Percentiles rank a stretch among this genome's conserved stretches.
These are phyloP conservation scores for Zygothrica quintamaculata DNA, from an alignment of 2,888 invertebrate species.

Conservation along the genomic window DNA sequence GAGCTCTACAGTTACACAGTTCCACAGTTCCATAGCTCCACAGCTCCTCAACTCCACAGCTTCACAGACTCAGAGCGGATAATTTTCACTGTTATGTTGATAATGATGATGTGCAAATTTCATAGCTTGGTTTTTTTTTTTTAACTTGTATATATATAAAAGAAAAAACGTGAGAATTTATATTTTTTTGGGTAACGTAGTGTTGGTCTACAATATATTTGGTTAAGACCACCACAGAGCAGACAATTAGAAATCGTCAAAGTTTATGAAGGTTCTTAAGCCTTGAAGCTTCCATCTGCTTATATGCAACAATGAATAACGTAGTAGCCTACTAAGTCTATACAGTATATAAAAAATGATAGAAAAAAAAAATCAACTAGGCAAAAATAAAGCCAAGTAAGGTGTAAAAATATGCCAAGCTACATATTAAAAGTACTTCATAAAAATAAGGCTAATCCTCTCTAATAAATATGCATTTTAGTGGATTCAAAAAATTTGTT, in stretches of 20 bases:
- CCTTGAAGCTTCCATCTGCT: constrained; percentile 14
- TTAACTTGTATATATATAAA: constrained; percentile 9
- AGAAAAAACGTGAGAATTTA: not conserved
- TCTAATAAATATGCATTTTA: constrained; percentile 27
- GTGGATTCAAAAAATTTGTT: constrained; percentile 8
- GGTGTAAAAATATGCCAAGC: no score
- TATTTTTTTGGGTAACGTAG: constrained; percentile 13
- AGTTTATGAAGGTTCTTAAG: constrained; percentile 37
- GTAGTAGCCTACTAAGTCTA: constrained; percentile 28
- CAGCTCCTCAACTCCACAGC: constrained; percentile 46
- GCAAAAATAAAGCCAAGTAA: constrained; percentile 17
- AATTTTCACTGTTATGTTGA: constrained; percentile 77
- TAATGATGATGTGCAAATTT: constrained; percentile 81
- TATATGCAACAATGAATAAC: constrained; percentile 42
- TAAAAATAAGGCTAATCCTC: constrained; percentile 26
- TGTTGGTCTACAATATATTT: constrained; percentile 32
- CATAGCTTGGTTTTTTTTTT: constrained; percentile 35
- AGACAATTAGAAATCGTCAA: constrained; percentile 71
- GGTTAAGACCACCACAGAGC: constrained; percentile 39
- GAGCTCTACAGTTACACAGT: constrained; percentile 58
- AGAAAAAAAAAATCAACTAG: constrained; percentile 16
- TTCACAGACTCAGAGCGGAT: constrained; percentile 77
- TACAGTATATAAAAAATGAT: constrained; percentile 28
- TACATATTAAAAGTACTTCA: constrained; percentile 18
- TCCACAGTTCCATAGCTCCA: constrained; percentile 67